phyloP scores from a whole-genome alignment of 2,888 invertebrate genomes.

The Plagodis dolabraria region DNA sequence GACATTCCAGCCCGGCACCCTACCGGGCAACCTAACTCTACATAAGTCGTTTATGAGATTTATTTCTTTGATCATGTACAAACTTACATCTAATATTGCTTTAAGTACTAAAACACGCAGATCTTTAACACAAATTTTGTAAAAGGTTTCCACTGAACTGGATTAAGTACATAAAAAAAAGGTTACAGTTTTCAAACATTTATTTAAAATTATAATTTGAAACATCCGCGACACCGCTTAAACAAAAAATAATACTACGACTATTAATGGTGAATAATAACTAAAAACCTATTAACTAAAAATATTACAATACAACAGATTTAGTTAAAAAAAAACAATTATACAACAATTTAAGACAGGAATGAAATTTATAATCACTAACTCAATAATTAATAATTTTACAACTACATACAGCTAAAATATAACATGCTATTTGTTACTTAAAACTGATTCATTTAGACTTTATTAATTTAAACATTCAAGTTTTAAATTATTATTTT shows the following conservation, averaged over 20 bases:
- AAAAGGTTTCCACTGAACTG: too few relatives aligned
- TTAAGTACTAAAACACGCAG: too few relatives aligned
- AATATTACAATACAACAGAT: slow-evolving; percentile 22
- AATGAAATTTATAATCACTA: slow-evolving; percentile 1
- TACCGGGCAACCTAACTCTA: too few relatives aligned
- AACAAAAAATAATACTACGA: slow-evolving; percentile 15
- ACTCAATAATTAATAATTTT: background rate
- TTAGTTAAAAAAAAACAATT: slow-evolving; percentile 8
- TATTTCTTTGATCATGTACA: too few relatives aligned
- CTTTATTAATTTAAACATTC: too few relatives aligned
- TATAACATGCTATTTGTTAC: too few relatives aligned
- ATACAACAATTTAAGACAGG: slow-evolving; percentile 1
- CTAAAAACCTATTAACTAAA: slow-evolving; percentile 11
- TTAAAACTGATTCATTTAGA: too few relatives aligned
- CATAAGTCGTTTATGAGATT: too few relatives aligned
- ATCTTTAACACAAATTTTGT: too few relatives aligned
- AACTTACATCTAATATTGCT: too few relatives aligned
- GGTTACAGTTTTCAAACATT: slow-evolving; percentile 4
- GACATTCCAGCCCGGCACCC: too few relatives aligned
- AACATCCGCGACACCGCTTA: slow-evolving; percentile 8
- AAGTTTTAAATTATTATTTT: too few relatives aligned
- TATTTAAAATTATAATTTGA: slow-evolving; percentile 18
- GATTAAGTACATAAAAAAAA: background rate
- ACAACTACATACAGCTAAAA: background rate
- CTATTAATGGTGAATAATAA: slow-evolving; percentile 14